phyloP scores from a whole-genome alignment of 2,113 vertebrate genomes.

The Aegithalos caudatus region DNA sequence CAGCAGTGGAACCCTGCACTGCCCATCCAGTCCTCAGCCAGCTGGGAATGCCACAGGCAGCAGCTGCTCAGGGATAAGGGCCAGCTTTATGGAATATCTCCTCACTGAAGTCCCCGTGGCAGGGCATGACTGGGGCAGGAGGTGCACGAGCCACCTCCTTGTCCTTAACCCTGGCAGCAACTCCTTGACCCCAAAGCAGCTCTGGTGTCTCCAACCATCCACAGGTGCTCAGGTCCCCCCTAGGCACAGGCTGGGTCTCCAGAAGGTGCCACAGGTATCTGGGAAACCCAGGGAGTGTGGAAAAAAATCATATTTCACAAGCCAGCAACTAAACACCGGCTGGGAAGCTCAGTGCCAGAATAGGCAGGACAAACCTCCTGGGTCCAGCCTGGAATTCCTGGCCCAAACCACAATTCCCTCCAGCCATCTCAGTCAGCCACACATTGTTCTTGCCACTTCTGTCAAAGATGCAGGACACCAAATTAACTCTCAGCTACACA shows the following conservation, averaged over 20 bases:
- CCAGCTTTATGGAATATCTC: background rate
- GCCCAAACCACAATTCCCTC: background rate
- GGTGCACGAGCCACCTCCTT: background rate
- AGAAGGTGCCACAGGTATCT: background rate
- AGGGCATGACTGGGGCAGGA: background rate
- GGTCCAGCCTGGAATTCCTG: background rate
- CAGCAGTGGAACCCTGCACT: background rate
- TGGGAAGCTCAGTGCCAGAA: background rate
- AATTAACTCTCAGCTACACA: background rate
- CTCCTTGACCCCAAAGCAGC: background rate
- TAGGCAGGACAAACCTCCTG: background rate
- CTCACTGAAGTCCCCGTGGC: background rate
- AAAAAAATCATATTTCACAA: background rate
- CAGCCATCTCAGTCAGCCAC: background rate
- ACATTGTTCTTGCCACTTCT: background rate
- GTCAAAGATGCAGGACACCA: background rate
- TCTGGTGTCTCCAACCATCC: background rate
- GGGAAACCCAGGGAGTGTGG: background rate
- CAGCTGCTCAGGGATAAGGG: background rate
- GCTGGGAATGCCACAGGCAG: background rate
- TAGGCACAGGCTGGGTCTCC: background rate
- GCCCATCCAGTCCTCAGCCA: background rate
- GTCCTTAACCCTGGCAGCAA: background rate
- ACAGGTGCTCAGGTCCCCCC: background rate
- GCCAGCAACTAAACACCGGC: background rate